Evolutionary conservation across 1,140 invertebrate genomes (phyloP), one percentile per base, ranked within the genome.

Genomic region (Solenopsis fugax): DNA sequence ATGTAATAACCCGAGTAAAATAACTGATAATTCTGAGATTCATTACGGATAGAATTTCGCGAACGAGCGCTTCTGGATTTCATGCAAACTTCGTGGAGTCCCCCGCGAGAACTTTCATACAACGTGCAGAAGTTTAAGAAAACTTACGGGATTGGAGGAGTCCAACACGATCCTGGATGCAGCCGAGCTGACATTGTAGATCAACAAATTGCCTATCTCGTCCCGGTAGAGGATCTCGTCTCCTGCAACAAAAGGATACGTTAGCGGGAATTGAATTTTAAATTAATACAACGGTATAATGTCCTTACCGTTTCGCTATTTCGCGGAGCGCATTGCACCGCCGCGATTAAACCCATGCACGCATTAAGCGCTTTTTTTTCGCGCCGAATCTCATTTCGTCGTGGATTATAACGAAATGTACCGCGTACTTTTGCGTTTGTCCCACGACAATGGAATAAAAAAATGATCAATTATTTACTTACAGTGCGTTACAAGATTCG

Each of bases 151-250:
- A 80, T 93, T 92, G 54, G 69, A 92, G n/a, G 86, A 90, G 9
- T 92, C 77, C 50, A 95, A 71, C 24, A 95, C 77, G 6, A 87
- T 89, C 58, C 82, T 91, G 4, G 92, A 90, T 16, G 85, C 37
- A 5, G 71, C 77, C 58, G 90, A 90, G 41, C 87, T 89, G 29
- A 93, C 93, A 60, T 94, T 93, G 77, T 92, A 94, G 85, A 95
- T 93, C 80, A 93, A 69, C 13, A 95, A 78, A 90, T 94, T 94
- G 41, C 94, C 94, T 65, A 54, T 72, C 62, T 94, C 94, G 76
- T 95, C 94, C 29, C 93, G 90, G 85, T 94, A 95, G 34, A 95
- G 85, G 73, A 95, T 92, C 90, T 95, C 93, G 67, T 94, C 89
- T 92, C 93, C 95, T 95, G 93, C 13, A 94, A 95, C 75, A 88